Evolutionary conservation across 2,113 vertebrate species (phyloP), one percentile per base, ranked within the genome.

Genomic region (Xiphophorus maculatus): DNA sequence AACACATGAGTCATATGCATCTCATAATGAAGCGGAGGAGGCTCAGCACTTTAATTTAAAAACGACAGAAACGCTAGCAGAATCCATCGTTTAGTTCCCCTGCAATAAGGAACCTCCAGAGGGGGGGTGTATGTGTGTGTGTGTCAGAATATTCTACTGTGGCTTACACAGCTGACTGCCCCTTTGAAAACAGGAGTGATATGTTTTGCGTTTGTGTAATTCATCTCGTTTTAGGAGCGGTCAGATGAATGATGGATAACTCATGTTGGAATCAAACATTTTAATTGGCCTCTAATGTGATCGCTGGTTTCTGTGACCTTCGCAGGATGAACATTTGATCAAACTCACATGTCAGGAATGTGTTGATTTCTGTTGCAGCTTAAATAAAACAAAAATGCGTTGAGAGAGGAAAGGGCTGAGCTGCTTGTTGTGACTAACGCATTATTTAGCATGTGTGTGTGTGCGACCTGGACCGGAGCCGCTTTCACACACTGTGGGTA

Each of bases 251-350:
- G 85, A 89, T 74, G 83, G 79, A 84, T 76, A 77, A 77, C 69
- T 85, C 67, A 64, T 61, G 79, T 79, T 81, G 61, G 76, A 83
- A 77, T 79, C 64, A 77, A 85, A 85, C 71, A 35, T 60, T 83
- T 77, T 80, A 82, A 87, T 80, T 85, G 84, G 82, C 65, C 85
- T 77, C 51, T 88, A 87, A 90, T 85, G 69, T 32, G 80, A 88
- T 84, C 64, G 74, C 54, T 33, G 83, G 67, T 76, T 78, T 78
- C 66, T 76, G 81, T 87, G 83, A 87, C 86, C 79, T 90, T 85
- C 76, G 81, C 81, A 68, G 64, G 64, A 84, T 86, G 40, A 65
- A 75, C 71, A 85, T 87, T 79, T 69, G 68, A 73, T 85, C 80
- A 84, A 84, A 42, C 66, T 83, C 86, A 82, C 78, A 69, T 77